These are phyloP conservation scores for Amazona vittata DNA, from an alignment of 2,113 vertebrate species.

Conservation along the genomic window DNA sequence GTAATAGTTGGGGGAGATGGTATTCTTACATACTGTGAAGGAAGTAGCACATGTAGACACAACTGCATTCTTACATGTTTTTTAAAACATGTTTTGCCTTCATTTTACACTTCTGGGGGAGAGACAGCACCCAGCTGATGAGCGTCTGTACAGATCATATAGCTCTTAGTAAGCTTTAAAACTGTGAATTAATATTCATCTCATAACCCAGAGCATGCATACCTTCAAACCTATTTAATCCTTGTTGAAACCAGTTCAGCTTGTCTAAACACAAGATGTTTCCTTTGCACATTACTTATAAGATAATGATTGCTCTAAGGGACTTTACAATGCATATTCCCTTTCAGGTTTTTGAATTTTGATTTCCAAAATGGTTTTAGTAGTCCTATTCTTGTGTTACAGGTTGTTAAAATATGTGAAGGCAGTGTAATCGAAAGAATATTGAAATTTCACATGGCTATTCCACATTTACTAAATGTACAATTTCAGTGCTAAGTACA, in stretches of 20 bases:
- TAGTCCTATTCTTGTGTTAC: neutral
- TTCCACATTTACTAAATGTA: neutral
- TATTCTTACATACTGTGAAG: neutral
- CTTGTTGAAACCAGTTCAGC: neutral
- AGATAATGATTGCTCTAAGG: neutral
- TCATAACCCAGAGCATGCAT: neutral
- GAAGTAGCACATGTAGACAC: neutral
- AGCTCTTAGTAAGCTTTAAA: neutral
- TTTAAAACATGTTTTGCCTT: neutral
- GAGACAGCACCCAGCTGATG: neutral
- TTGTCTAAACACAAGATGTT: neutral
- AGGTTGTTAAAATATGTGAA: neutral
- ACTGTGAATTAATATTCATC: too few species aligned
- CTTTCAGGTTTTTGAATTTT: neutral
- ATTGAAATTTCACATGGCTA: neutral
- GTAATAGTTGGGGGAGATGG: too few species aligned
- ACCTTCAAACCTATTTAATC: neutral
- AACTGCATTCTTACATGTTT: fast-evolving
- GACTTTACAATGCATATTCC: neutral
- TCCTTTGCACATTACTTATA: neutral
- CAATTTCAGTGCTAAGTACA: neutral
- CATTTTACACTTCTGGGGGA: neutral
- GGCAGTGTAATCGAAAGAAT: neutral
- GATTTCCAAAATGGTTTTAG: neutral
- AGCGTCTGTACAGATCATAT: neutral